Base-by-base conservation (phyloP, 2,888 invertebrate species). In the Hyles lineata region DNA sequence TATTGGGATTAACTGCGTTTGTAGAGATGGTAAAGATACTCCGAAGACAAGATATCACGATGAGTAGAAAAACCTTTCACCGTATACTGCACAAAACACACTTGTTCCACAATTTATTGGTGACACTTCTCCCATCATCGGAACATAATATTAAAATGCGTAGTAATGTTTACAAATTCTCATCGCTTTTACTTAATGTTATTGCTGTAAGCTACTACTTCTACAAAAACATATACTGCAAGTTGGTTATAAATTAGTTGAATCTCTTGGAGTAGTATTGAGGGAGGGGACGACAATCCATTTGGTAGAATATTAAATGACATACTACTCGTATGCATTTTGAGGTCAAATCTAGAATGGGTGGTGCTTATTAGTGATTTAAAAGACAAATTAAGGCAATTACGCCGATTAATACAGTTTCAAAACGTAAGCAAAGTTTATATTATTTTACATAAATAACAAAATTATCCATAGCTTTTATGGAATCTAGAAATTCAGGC, bases 231-330 rank as follows among this genome's bases (percentile, higher is more conserved):
- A 67, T 19, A 67, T 50, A 50, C 6, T 5, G 50, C 21, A 35
- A 43, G 50, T 23, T 84, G 88, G 88, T 88, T 86, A 74, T 19
- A 72, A 80, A 84, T 85, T 82, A 86, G 83, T 87, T 84, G 43
- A 35, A 43, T 63, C 35, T 63, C 21, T 63, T 43, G 9, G 63
- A 15, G 43, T 43, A 2, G 15, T 15, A 43, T 43, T 43, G 2
- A 15, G 11, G 15, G 43, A 43, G 11, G 15, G 43, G 43, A 43
- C 11, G 11, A 3, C 15, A 43, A 43, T 43, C 11, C 11, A 43
- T 11, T 43, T 43, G 11, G 43, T 43, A 43, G 43, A 43, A 43
- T 15, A 43, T 43, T 43, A 43, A 11, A 3, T 43, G 2, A 11
- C 11, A 43, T 43, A 43, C 35, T 35, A 35, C 9, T 43, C 0